Base-by-base conservation (phyloP, 1,140 invertebrate species). In the Artemia franciscana region DNA sequence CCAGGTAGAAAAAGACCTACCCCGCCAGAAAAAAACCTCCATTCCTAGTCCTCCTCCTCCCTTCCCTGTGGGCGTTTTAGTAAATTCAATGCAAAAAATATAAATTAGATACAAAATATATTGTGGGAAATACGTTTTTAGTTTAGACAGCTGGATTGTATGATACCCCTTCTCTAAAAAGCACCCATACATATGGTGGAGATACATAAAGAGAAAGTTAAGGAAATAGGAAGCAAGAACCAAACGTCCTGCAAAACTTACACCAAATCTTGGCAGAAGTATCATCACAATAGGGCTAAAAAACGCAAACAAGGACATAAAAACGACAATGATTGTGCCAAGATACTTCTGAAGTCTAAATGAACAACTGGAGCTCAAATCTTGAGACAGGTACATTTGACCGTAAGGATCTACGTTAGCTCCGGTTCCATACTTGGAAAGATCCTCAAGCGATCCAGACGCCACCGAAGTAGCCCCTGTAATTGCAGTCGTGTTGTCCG, bases 381-480 rank as follows among this genome's bases (percentile, higher is more conserved):
- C 59, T 64, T 60, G 21, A 59, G 65, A 4, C 64, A 65, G 60
- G 67, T 65, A 51, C 68, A 69, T 59, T 63, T 68, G 62, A 57
- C 9, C 60, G 26, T 60, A 63, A 9, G 63, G 51, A 9, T 39
- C 51, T n/a, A 62, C 58, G 23, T 65, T 57, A 30, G 51, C 64
- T 26, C 62, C 66, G 58, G 60, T 30, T 18, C 63, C 63, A 18
- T 61, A 27, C 23, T 63, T 70, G 68, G 63, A 74, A 68, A 84
- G 81, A 73, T 93, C 90, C 71, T 96, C 90, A 68, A 91, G 85
- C 0, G 91, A 95, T 65, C 89, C 84, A 1, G 89, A 92, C 65
- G 86, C 84, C 71, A 96, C 92, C 0, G 91, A 95, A 2, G 91
- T 96, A 68, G 94, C 94, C 18, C 91, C 92, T 4, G 94, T 97